These are phyloP conservation scores for Drosophila aldrichi DNA, from an alignment of 2,888 invertebrate genomes.

Conservation along the genomic window DNA sequence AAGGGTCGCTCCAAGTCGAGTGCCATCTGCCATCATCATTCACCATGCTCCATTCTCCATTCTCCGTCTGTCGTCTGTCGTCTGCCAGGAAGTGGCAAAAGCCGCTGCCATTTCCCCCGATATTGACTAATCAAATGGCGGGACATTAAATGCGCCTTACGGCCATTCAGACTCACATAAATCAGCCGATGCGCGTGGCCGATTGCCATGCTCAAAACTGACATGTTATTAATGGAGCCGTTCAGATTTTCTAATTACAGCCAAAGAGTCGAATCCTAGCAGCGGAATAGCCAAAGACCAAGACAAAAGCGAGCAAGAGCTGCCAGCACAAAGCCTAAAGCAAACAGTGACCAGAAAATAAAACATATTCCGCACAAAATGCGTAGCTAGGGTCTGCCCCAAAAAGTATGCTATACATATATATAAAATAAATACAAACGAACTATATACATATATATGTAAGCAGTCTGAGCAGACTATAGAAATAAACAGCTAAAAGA, in stretches of 20 bases:
- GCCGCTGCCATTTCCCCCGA: slow-evolving; percentile 39
- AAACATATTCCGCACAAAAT: slow-evolving; percentile 44
- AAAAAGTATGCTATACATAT: slow-evolving; percentile 29
- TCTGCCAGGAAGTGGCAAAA: slow-evolving; percentile 53
- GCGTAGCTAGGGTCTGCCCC: slow-evolving; percentile 17
- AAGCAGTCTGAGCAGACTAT: slow-evolving; percentile 2
- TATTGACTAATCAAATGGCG: slow-evolving; percentile 71
- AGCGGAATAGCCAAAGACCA: background rate
- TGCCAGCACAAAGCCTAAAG: slow-evolving; percentile 20
- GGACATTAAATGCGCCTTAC: slow-evolving; percentile 50
- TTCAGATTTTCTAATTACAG: slow-evolving; percentile 61
- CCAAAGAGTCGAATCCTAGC: slow-evolving; percentile 16
- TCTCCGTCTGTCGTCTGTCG: slow-evolving; percentile 7
- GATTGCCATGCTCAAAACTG: slow-evolving; percentile 37
- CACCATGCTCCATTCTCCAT: too few relatives aligned
- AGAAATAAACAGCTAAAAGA: background rate
- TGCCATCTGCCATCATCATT: slow-evolving; percentile 33
- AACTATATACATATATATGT: background rate
- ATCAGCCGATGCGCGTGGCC: slow-evolving; percentile 36
- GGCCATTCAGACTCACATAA: slow-evolving; percentile 27
- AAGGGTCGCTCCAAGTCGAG: slow-evolving; percentile 41
- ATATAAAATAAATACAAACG: background rate
- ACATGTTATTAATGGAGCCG: slow-evolving; percentile 54
- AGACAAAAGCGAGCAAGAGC: background rate
- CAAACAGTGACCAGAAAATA: slow-evolving; percentile 31